Base-by-base conservation (phyloP, 2,888 invertebrate genomes). In the Drosophila villosipedis region DNA sequence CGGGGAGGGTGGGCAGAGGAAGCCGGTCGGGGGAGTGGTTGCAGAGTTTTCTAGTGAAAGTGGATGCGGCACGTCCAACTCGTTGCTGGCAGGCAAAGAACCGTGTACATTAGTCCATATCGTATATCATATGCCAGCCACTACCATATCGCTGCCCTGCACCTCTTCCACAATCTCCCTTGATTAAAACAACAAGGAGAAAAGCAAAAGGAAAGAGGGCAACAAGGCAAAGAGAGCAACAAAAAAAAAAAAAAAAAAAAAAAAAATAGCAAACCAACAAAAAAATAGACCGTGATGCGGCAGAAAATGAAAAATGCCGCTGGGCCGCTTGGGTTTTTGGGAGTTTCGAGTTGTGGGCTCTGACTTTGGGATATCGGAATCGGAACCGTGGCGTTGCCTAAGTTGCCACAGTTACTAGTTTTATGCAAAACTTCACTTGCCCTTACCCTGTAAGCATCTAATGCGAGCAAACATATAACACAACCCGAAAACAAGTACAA, bases 71-170 rank as follows among this genome's bases (percentile, higher is more conserved):
- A 49, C 47, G 47, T 33, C 31, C 37, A 68, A 41, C 22, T 63
- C 60, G 52, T 37, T 59, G 69, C 58, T 19, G 62, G 30, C 57
- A 33, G 58, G 37, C n/a, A 64, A 65, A 82, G 65, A 53, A 67
- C 67, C 47, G 14, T 39, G 30, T 74, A 78, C 82, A 78, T 68
- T 78, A 81, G 67, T 65, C 84, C 88, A 84, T 88, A 88, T 84
- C 88, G 76, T 83, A 88, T 79, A 88, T 82, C 80, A 83, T 82
- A 77, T 67, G 73, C 71, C 82, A 68, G 70, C 43, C 65, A 54
- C 75, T 43, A 49, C 16, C 16, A 31, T 10, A 43, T 25, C 54
- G 5, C 54, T 25, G 16, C 22, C 25, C 10, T 6, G 25, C 28
- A 22, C 14, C 53, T 22, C 33, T 39, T 10, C 54, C 14, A 25